Base-by-base conservation (phyloP, 2,888 invertebrate species). In the Drosophila recens region DNA sequence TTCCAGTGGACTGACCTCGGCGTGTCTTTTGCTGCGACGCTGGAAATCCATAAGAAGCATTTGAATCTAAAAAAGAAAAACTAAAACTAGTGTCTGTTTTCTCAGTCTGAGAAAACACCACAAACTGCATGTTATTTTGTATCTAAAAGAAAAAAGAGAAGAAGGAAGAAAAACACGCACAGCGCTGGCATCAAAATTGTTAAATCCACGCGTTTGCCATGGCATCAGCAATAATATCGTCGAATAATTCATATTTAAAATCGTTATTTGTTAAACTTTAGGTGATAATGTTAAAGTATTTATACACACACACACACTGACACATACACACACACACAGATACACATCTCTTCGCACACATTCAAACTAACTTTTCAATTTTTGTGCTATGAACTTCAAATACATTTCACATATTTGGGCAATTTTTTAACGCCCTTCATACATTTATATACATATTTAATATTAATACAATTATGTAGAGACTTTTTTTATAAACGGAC, bases 1-100 rank as follows among this genome's bases (percentile, higher is more conserved):
- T 51, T 95, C 96, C 51, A 96, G 95, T 67, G 96, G 97, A 49
- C 93, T 98, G 72, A 95, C 96, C 67, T 97, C 97, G 48, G 95
- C 96, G 91, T 97, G 97, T 90, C 93, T 98, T 69, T 93, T 98
- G 89, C 95, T 98, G 72, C 90, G 91, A 64, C 91, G 92, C 65
- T 91, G 92, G 90, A 92, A 92, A 66, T 93, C 92, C 43, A 92
- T 92, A 80, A 89, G 92, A 64, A 92, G 91, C 75, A 90, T 92
- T 77, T 93, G 91, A 73, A 67, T 23, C 46, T 13, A 4, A 17
- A 10, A 17, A 2, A 38, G 13, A 13, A 4, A 36, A 8, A 36
- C 2, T 1, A 36, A 30, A 9, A 4, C 30, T n/a, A 49, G 17
- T 52, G 20, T n/a, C 38, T 52, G 15, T 8, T 48, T 48, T 48